These are phyloP conservation scores for Diglossa brunneiventris DNA, from an alignment of 2,113 vertebrate genomes.

Conservation along the genomic window DNA sequence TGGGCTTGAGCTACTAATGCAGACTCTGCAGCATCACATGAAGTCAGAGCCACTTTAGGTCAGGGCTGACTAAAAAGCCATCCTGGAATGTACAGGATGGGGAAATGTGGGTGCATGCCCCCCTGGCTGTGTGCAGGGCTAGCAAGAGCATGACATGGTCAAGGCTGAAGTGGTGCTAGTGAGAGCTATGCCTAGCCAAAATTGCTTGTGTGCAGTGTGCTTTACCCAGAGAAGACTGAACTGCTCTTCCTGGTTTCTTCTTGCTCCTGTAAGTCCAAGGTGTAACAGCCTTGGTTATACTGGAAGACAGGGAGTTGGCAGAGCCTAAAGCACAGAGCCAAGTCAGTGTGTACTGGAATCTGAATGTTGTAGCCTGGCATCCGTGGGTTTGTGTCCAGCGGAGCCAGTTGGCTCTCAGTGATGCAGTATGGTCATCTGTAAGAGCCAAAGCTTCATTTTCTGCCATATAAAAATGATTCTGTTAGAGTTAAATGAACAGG, in stretches of 20 bases:
- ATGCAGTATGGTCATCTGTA: background rate
- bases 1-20: background rate
- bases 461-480: background rate
- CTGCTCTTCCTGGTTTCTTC: background rate
- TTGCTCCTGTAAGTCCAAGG: background rate
- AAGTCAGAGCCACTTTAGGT: background rate
- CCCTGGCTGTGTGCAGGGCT: background rate
- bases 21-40: fast-evolving
- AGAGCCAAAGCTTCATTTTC: background rate
- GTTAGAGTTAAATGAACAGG: background rate
- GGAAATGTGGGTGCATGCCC: background rate
- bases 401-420: background rate
- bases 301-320: background rate
- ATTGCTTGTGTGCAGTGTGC: background rate
- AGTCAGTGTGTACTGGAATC: background rate
- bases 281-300: background rate
- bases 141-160: background rate
- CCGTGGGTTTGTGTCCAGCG: background rate
- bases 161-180: background rate
- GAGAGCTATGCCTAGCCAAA: background rate
- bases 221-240: background rate
- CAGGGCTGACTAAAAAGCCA: background rate
- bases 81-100: background rate
- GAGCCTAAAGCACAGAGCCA: background rate
- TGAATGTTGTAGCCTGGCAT: background rate